phyloP scores from a whole-genome alignment of 2,113 vertebrate genomes.

The Holacanthus passer region DNA sequence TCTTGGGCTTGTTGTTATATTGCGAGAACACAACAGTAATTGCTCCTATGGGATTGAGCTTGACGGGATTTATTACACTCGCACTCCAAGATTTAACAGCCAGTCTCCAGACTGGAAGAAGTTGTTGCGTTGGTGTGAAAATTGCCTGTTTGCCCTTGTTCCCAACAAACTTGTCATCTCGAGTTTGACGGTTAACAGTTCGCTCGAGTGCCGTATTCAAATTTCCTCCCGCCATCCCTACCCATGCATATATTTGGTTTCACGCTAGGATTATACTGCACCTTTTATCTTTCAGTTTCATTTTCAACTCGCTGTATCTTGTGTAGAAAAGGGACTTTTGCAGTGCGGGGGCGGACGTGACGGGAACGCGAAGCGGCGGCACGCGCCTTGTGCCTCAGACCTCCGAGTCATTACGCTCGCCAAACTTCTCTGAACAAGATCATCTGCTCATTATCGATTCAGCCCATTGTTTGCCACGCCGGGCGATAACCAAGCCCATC shows the following conservation, averaged over 20 bases:
- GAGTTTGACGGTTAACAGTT: constrained; percentile 65
- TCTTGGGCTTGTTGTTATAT: constrained; percentile 56
- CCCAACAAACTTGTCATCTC: constrained; percentile 68
- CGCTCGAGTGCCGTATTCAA: constrained; percentile 51
- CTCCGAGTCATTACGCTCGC: constrained; percentile 42
- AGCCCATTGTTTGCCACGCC: constrained; percentile 37
- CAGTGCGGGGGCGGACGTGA: constrained; percentile 51
- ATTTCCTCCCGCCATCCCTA: constrained; percentile 44
- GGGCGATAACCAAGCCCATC: constrained; percentile 28
- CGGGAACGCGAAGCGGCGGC: constrained; percentile 38
- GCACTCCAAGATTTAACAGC: constrained; percentile 48
- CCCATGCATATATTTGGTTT: constrained; percentile 51
- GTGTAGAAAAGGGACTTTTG: constrained; percentile 45
- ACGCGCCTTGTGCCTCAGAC: constrained; percentile 30
- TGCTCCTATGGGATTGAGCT: constrained; percentile 64
- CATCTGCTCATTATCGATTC: constrained; percentile 55
- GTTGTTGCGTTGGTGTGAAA: constrained; percentile 57
- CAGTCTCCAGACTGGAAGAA: constrained; percentile 36
- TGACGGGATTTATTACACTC: constrained; percentile 51
- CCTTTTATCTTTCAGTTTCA: constrained; percentile 66
- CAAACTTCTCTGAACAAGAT: constrained; percentile 60
- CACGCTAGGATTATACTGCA: constrained; percentile 38
- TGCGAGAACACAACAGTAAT: constrained; percentile 66
- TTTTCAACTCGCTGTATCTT: constrained; percentile 48
- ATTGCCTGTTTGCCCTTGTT: constrained; percentile 63